These are phyloP conservation scores for Gambusia holbrooki DNA, from an alignment of 2,113 vertebrate genomes.

Conservation along the genomic window DNA sequence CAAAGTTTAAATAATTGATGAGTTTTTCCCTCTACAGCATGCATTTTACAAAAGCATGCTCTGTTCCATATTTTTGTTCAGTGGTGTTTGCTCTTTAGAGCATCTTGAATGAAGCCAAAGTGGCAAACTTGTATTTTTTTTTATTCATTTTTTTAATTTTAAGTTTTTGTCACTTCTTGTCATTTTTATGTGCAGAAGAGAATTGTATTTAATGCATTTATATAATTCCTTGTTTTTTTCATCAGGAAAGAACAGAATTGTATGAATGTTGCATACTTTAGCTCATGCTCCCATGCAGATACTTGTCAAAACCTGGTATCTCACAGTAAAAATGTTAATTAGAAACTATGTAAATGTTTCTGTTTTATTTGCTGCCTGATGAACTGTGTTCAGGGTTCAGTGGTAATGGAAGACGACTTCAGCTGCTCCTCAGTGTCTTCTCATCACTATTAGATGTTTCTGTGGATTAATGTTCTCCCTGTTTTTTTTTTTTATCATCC, in stretches of 20 bases:
- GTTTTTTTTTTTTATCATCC: not conserved
- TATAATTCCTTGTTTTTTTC: not conserved
- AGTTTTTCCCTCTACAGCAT: conserved; percentile 43
- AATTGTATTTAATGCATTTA: not conserved
- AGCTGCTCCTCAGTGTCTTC: conserved; percentile 14
- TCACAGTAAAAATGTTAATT: too few relatives aligned
- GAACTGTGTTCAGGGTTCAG: not conserved
- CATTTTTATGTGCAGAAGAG: not conserved
- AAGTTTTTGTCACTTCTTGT: not conserved
- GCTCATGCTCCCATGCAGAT: too few relatives aligned
- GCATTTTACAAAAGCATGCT: conserved; percentile 40
- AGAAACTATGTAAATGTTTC: too few relatives aligned
- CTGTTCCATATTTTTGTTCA: conserved; percentile 15
- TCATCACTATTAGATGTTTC: conserved; percentile 10
- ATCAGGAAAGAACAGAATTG: too few relatives aligned
- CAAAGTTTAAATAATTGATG: conserved; percentile 48
- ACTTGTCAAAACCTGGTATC: too few relatives aligned
- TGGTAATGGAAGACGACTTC: conserved; percentile 17
- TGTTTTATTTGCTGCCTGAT: conserved; percentile 3
- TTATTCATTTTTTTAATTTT: not conserved
- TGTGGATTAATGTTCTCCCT: conserved; percentile 10
- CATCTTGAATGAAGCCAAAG: conserved; percentile 3
- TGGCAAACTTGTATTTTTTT: not conserved
- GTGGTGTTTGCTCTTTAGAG: conserved; percentile 11
- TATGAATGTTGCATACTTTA: too few relatives aligned